Evolutionary conservation across 2,113 vertebrate species (phyloP).

Genomic region (Charina bottae): DNA sequence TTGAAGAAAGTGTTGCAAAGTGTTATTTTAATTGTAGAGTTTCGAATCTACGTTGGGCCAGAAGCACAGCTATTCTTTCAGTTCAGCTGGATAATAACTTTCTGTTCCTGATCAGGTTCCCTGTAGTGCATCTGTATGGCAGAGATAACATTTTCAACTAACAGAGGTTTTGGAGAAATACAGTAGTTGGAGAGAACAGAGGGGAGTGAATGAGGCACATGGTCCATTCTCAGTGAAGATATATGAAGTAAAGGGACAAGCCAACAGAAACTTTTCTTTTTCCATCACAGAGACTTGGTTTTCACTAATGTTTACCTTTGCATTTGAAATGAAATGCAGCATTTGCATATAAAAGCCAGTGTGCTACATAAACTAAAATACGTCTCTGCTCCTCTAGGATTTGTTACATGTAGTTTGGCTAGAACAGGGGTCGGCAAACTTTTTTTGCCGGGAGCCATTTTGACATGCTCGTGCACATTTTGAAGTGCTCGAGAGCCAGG

Average conservation of each 20-base stretch:
- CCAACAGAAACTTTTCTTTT: slow-evolving; percentile 8
- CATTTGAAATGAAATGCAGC: not conserved
- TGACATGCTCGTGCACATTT: too few species aligned
- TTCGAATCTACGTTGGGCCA: not conserved
- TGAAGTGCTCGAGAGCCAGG: too few species aligned
- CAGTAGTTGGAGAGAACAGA: fast-evolving
- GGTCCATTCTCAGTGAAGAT: not conserved
- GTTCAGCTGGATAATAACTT: slow-evolving; percentile 23
- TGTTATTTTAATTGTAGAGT: slow-evolving; percentile 2
- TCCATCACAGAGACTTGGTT: not conserved
- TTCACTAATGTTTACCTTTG: slow-evolving; percentile 21
- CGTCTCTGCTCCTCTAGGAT: slow-evolving; percentile 4
- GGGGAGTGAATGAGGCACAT: not conserved
- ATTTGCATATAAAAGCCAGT: slow-evolving; percentile 13
- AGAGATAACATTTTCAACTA: slow-evolving; percentile 32
- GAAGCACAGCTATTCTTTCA: not conserved
- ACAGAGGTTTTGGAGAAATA: not conserved
- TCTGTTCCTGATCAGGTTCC: slow-evolving; percentile 19
- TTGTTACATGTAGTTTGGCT: not conserved
- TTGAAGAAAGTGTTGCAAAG: slow-evolving; percentile 30
- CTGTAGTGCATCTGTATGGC: not conserved
- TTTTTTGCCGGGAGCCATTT: too few species aligned
- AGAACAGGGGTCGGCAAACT: too few species aligned
- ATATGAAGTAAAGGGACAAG: not conserved
- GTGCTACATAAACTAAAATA: not conserved